Conservation (phyloP, 2,797 vertebrate species). For the Ficedula albicollis region DNA sequence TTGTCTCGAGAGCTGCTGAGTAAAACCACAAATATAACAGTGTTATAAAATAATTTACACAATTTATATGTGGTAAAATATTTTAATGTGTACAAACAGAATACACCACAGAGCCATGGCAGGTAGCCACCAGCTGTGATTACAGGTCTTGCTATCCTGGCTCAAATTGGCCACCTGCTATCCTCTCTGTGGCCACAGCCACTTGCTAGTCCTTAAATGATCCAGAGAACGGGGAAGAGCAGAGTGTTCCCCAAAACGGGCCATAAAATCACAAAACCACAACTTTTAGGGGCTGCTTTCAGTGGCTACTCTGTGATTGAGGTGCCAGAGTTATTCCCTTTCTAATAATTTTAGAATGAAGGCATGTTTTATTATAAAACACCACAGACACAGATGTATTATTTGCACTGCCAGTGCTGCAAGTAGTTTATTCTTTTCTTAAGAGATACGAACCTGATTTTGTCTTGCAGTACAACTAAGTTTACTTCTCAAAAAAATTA, state of each 20-base stretch:
- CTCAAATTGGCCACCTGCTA: not conserved
- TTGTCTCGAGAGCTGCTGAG: not conserved
- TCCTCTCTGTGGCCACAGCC: not conserved
- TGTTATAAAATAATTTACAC: not conserved
- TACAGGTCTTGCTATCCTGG: not conserved
- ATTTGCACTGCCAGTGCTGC: not conserved
- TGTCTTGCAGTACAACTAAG: not conserved
- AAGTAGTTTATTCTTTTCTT: not conserved
- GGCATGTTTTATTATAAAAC: not conserved
- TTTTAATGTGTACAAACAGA: not conserved
- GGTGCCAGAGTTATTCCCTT: not conserved
- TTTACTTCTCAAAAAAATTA: not conserved
- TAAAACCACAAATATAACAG: not conserved
- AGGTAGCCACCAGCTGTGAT: not conserved
- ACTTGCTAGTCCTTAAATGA: not conserved
- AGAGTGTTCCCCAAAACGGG: fast-evolving
- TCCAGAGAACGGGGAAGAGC: not conserved
- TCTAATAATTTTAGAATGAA: not conserved
- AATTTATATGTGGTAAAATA: not conserved
- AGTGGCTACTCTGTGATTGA: not conserved
- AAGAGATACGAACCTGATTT: not conserved
- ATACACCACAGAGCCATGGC: not conserved
- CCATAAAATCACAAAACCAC: not conserved
- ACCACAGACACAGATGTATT: not conserved
- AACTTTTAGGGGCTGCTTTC: not conserved